Base-by-base conservation (phyloP, 2,888 invertebrate genomes). In the Adineta ricciae region DNA sequence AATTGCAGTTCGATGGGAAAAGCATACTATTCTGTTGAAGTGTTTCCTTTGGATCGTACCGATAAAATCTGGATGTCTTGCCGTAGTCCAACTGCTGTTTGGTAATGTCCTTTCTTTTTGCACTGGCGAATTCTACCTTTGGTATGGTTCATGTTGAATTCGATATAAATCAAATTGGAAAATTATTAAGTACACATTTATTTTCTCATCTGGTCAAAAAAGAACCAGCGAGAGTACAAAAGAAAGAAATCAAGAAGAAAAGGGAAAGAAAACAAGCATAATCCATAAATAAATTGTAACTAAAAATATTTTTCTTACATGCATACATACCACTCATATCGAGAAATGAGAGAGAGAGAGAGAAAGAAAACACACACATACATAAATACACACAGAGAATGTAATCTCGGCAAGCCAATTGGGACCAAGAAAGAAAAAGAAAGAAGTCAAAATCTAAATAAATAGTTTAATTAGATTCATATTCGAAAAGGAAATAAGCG, bases 191-290 rank as follows among this genome's bases (percentile, higher is more conserved):
- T 64, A 64, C 64, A 64, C 64, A 64, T 64, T 64, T 64, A 56
- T 56, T 56, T 64, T 64, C 64, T 64, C 64, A 64, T 64, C 32
- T 64, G 64, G 64, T 32, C 64, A 64, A 64, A 56, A 54, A 56
- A 64, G n/a, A n/a, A n/a, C n/a, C 27, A 64, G 32, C 27, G 64
- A 64, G 64, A 64, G 64, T 27, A 14, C 19, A 64, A 27, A 64
- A 64, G 32, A 64, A 64, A 64, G n/a, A 64, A 64, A n/a, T 27
- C 16, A 64, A 32, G 19, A 64, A 32, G 64, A 64, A 32, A 64
- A 64, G 64, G 64, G 64, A 64, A 64, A 64, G 64, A 64, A 64
- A 64, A 64, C 64, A 64, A 64, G 64, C 64, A 64, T 64, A 64
- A 64, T 64, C 64, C 64, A 64, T 64, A 64, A 64, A 64, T 64